These are phyloP conservation scores for Glossosoma conforme DNA, from an alignment of 1,140 invertebrate genomes.

Conservation along the genomic window DNA sequence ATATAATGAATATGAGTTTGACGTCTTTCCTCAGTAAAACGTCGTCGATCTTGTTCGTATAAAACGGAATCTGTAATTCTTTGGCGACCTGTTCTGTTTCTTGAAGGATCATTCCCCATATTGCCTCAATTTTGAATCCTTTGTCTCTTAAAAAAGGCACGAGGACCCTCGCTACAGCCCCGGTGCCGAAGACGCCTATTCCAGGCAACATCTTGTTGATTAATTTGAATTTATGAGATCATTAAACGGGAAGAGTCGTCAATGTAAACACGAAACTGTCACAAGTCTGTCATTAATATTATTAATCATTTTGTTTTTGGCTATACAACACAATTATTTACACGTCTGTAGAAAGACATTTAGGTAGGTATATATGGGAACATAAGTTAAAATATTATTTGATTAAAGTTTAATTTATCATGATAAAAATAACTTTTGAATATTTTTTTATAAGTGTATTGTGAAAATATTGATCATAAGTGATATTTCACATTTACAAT, in stretches of 20 bases:
- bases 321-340: no score
- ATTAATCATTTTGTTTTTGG: no score
- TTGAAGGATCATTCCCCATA: constrained; percentile 82
- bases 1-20: constrained; percentile 89
- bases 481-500: no score
- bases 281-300: not conserved
- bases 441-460: no score
- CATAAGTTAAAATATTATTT: constrained; percentile 1
- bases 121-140: constrained; percentile 85
- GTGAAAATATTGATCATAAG: no score
- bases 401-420: not conserved
- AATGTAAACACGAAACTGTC: constrained; percentile 9
- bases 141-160: constrained; percentile 88
- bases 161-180: constrained; percentile 79
- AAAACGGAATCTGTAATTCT: constrained; percentile 83
- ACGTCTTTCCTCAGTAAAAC: constrained; percentile 90
- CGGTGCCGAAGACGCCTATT: constrained; percentile 92
- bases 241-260: not conserved
- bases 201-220: constrained; percentile 60
- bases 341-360: not conserved
- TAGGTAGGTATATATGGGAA: not conserved
- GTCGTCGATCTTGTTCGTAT: constrained; percentile 91
- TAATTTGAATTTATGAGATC: not conserved
- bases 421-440: no score
- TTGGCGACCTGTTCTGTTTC: constrained; percentile 76